Conservation (phyloP, 1,140 invertebrate genomes). For the Drosophila novamexicana region DNA sequence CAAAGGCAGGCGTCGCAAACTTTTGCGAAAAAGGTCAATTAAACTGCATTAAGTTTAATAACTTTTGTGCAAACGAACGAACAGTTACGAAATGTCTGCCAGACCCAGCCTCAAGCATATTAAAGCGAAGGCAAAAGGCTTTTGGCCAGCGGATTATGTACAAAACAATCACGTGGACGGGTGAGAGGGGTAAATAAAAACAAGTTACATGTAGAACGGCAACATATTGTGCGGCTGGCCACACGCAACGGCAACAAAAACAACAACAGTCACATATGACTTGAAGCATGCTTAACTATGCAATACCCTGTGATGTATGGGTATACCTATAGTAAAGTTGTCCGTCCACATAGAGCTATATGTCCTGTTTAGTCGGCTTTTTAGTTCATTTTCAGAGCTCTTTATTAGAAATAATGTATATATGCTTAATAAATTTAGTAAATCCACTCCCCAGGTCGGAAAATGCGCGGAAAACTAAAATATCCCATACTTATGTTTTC, state of each 20-base stretch:
- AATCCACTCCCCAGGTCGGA: too few species aligned
- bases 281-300: background rate
- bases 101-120: constrained; percentile 45
- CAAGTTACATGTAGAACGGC: constrained; percentile 34
- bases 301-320: background rate
- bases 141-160: constrained; percentile 74
- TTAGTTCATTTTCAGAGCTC: too few species aligned
- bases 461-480: too few species aligned
- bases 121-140: constrained; percentile 41
- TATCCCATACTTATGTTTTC: too few species aligned
- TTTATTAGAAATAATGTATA: too few species aligned
- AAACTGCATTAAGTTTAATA: constrained; percentile 83
- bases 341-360: too few species aligned
- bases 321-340: too few species aligned
- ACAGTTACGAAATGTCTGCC: constrained; percentile 63
- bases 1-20: constrained; percentile 76
- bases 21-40: constrained; percentile 78
- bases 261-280: constrained; percentile 1
- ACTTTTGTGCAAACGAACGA: constrained; percentile 61
- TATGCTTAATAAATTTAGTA: too few species aligned
- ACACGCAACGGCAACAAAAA: constrained; percentile 69
- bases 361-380: too few species aligned
- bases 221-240: constrained; percentile 77
- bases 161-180: constrained; percentile 55
- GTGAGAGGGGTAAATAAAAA: constrained; percentile 1